phyloP scores from a whole-genome alignment of 2,888 invertebrate species.

The Rhagonycha fulva region DNA sequence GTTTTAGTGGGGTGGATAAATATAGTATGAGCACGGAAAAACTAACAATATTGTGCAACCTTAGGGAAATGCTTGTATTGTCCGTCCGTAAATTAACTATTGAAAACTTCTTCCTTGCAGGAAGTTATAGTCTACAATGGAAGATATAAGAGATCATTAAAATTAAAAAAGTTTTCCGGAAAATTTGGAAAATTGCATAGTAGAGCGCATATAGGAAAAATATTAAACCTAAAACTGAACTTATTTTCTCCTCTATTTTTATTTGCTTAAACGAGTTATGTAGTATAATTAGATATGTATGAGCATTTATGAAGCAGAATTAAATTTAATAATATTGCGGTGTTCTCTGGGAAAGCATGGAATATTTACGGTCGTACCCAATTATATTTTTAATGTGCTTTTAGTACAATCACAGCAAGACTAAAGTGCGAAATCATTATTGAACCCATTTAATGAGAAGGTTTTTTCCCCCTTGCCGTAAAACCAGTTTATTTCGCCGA shows the following conservation, averaged over 20 bases:
- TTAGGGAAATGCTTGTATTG: not conserved
- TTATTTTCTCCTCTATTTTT: too few species aligned
- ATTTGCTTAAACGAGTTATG: too few species aligned
- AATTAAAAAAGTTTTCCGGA: too few species aligned
- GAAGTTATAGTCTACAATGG: too few species aligned
- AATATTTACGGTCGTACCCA: not conserved
- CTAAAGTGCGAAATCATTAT: not conserved
- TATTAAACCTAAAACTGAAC: not conserved
- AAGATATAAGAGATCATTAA: too few species aligned
- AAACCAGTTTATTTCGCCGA: too few species aligned
- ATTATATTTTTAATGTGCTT: not conserved
- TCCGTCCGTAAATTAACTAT: not conserved
- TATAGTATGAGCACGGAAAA: not conserved
- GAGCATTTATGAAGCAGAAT: not conserved
- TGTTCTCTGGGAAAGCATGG: not conserved
- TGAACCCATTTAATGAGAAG: too few species aligned
- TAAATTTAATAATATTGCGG: not conserved
- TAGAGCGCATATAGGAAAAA: too few species aligned
- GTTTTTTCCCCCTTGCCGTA: too few species aligned
- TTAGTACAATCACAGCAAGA: not conserved
- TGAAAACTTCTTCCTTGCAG: not conserved
- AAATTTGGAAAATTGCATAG: too few species aligned
- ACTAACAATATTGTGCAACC: not conserved
- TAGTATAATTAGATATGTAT: too few species aligned
- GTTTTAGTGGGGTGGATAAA: not conserved